A percentile compares a stretch with the other conserved stretches of the same genome.
phyloP scores from a whole-genome alignment of 2,888 invertebrate species.

The Anodontia alba region DNA sequence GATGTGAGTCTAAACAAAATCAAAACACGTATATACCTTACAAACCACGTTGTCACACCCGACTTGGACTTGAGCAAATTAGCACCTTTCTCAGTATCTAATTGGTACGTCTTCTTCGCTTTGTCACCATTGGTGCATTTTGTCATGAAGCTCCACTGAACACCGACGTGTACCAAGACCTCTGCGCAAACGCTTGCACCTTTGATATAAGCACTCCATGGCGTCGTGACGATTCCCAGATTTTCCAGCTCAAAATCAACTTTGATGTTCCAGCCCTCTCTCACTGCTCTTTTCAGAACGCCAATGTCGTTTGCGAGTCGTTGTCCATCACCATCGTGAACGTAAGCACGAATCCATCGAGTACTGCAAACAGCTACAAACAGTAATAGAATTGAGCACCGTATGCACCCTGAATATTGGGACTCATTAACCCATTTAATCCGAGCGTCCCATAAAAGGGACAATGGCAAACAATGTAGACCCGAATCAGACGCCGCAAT shows the following conservation, averaged over 20 bases:
- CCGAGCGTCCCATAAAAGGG: no score
- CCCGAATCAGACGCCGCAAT: no score
- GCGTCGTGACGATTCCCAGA: background rate
- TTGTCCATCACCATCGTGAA: background rate
- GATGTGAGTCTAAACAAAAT: no score
- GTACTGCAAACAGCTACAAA: background rate
- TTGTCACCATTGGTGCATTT: background rate
- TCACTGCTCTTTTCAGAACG: background rate
- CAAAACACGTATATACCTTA: no score
- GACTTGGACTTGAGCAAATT: background rate
- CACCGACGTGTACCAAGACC: background rate
- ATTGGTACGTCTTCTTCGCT: background rate
- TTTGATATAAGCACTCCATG: slow-evolving; percentile 2
- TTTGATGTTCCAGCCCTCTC: background rate
- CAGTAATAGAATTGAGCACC: no score
- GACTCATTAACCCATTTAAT: no score
- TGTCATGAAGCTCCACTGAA: slow-evolving; percentile 11
- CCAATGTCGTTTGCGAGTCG: background rate
- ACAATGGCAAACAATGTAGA: no score
- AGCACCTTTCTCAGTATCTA: background rate
- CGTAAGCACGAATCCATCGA: background rate
- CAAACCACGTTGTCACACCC: background rate
- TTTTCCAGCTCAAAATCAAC: background rate
- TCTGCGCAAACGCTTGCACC: slow-evolving; percentile 1
- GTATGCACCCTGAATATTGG: no score